Conservation (phyloP, 2,888 invertebrate genomes). For the Drosophila trichaetosa region DNA sequence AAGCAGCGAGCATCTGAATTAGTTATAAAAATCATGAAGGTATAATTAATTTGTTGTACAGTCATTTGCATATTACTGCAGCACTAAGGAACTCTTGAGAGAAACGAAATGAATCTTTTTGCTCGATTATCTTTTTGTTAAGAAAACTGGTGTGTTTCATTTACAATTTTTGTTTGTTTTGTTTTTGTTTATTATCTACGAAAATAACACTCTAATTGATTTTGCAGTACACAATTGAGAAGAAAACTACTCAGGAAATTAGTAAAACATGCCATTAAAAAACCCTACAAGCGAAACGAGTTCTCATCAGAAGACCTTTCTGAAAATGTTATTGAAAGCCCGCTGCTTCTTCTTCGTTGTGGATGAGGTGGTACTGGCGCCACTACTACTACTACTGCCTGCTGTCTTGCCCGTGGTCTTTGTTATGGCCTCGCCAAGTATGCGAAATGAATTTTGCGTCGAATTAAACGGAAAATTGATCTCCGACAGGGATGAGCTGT, state of each 20-base stretch:
- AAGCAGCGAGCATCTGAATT: constrained; percentile 40
- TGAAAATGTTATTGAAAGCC: constrained; percentile 91
- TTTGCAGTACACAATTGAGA: constrained; percentile 22
- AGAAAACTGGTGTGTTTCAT: constrained; percentile 22
- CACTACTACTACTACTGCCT: constrained; percentile 77
- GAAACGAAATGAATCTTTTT: constrained; percentile 35
- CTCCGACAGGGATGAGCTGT: constrained; percentile 81
- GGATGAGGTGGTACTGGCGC: constrained; percentile 80
- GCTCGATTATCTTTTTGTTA: constrained; percentile 9
- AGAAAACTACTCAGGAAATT: constrained; percentile 22
- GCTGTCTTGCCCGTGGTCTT: constrained; percentile 42
- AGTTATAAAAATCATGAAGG: constrained; percentile 32
- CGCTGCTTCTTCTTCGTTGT: constrained; percentile 87
- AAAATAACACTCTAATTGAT: constrained; percentile 27
- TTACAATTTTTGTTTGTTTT: constrained; percentile 22
- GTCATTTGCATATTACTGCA: constrained; percentile 70
- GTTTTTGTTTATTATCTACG: constrained; percentile 10
- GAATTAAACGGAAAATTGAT: constrained; percentile 80
- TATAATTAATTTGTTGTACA: constrained; percentile 53
- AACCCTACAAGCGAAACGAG: constrained; percentile 40
- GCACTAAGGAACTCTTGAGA: constrained; percentile 69
- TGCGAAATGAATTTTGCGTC: constrained; percentile 83
- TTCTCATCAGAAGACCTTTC: constrained; percentile 90
- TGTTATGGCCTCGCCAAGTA: constrained; percentile 81
- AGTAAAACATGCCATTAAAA: constrained; percentile 16